A percentile compares a stretch with the other conserved stretches of the same genome.
Conservation (phyloP, 1,140 invertebrate species). For the Drosophila sturtevanti region DNA sequence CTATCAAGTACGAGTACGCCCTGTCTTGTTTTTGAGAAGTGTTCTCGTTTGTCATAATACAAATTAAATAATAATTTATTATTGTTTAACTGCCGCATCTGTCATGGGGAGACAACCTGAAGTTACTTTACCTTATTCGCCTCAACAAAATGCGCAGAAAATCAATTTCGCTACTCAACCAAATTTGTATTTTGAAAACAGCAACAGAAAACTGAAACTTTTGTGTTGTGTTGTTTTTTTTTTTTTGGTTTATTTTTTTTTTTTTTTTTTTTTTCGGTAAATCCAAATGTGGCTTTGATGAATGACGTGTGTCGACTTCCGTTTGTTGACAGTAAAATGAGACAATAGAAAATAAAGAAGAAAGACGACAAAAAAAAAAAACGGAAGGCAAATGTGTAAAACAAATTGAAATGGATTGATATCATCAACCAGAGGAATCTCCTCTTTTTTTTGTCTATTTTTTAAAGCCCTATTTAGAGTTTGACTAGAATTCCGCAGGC, state of each 20-base stretch:
- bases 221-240: too few relatives aligned
- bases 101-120: slow-evolving; percentile 32
- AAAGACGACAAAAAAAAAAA: slow-evolving; percentile 2
- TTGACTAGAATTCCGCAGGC: neutral
- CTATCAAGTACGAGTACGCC: too few relatives aligned
- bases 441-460: too few relatives aligned
- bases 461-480: neutral
- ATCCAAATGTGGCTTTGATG: slow-evolving; percentile 44
- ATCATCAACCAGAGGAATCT: neutral
- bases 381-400: slow-evolving; percentile 26
- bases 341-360: neutral
- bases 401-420: slow-evolving; percentile 22
- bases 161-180: slow-evolving; percentile 65
- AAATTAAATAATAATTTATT: slow-evolving; percentile 56
- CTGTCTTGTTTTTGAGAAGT: too few relatives aligned
- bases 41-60: slow-evolving; percentile 8
- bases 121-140: slow-evolving; percentile 1
- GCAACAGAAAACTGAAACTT: slow-evolving; percentile 54
- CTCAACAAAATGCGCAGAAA: slow-evolving; percentile 43
- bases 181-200: slow-evolving; percentile 41
- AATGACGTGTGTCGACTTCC: slow-evolving; percentile 61
- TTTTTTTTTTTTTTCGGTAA: slow-evolving; percentile 31
- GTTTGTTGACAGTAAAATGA: slow-evolving; percentile 26
- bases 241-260: too few relatives aligned
- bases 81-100: slow-evolving; percentile 51